Base-by-base conservation (phyloP, 2,888 invertebrate species). In the Nemotelus pantherinus region DNA sequence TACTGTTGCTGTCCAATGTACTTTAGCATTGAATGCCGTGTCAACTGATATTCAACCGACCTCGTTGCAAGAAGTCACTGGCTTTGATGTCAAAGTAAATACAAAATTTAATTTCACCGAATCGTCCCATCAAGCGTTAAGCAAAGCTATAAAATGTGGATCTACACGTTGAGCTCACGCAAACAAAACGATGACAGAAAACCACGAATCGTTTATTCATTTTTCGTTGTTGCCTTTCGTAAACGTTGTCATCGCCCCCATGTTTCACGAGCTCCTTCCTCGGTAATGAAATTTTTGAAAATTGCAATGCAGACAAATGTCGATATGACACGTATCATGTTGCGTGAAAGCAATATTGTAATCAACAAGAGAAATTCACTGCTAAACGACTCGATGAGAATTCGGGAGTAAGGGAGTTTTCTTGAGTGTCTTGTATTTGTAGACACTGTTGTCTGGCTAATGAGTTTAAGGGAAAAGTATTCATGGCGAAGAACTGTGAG, bases 1-100 rank as follows among this genome's bases (percentile, higher is more conserved):
- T 25, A 25, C 25, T 25, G 25, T 25, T 25, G 25, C 25, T 25
- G 25, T 25, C 25, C 25, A 25, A 25, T 1, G 1, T 25, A 25
- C 25, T 25, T 25, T 25, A 25, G 25, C 1, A 25, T 25, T 25
- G 25, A 25, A 25, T 25, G 25, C 25, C 25, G 25, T 25, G 1
- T 25, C 25, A 25, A 25, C 25, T 25, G 25, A 25, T 25, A 25
- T 25, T 25, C 25, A 25, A 25, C 25, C 25, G 25, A 25, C 25
- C 25, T 25, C 0, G 25, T 25, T 25, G 25, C 25, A 58, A 25
- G 25, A 68, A 68, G 50, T 50, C 50, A 68, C 39, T 50, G 1
- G 41, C 67, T 48, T 68, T 68, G 67, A 68, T 68, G 67, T 68
- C 50, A 68, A 48, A 50, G 67, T 68, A 68, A 68, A 68, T 68